Evolutionary conservation across 2,888 invertebrate species (phyloP), one percentile per base, ranked within the genome.

Genomic region (Portevinia maculata): DNA sequence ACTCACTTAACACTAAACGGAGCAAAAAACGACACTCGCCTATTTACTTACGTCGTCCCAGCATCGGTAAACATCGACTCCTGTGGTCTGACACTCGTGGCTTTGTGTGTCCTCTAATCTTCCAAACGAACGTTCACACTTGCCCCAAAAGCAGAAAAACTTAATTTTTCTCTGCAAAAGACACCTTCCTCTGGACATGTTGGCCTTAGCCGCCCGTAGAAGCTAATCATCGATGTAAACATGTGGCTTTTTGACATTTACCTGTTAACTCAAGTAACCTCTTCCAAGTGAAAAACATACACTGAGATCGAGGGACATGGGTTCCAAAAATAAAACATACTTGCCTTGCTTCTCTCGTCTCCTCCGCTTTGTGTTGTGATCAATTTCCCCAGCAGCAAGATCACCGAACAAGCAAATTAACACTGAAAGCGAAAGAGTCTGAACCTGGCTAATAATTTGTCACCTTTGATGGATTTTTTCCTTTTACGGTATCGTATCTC

Each of bases 211-310:
- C 28, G 50, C 32, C 19, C 6, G 21, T 57, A 52, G 67, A 32
- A 78, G 65, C 76, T 83, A 83, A 83, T 83, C 71, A 57, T 39
- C 37, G 50, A 21, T 83, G 83, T 83, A 78, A 83, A 83, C 83
- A 83, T 83, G 67, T 83, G 78, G 71, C 83, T 71, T 83, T 83
- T 71, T 83, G 78, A 78, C 83, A 83, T 78, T 83, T 73, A 50
- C 71, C 57, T 78, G 71, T 60, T 76, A 83, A 78, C 60, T 67
- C 17, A 62, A 59, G 44, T 53, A 60, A 78, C 71, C 44, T 70
- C 64, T 74, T 57, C 57, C n/a, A n/a, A n/a, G n/a, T n/a, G n/a
- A n/a, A n/a, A n/a, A n/a, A n/a, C n/a, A n/a, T 37, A 53, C 52
- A 15, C 53, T 32, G 24, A n/a, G 57, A 59, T 24, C 24, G n/a